Base-by-base conservation (phyloP, 2,797 vertebrate species). In the Enteromius fasciolatus region DNA sequence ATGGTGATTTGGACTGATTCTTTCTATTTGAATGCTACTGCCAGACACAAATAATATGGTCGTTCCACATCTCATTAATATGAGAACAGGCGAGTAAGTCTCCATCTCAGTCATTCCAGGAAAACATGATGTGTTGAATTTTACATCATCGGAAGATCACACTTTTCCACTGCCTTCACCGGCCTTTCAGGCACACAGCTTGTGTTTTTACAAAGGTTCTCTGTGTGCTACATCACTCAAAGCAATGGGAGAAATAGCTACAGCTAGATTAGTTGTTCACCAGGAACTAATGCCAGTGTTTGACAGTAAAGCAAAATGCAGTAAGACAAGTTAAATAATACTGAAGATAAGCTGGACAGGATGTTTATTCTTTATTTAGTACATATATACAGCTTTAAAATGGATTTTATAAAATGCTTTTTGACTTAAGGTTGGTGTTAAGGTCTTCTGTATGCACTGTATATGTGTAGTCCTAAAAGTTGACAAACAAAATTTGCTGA, bases 51-150 rank as follows among this genome's bases (percentile, higher is more conserved):
- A 77, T 87, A 61, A 87, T 48, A 82, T 72, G 84, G 28, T 83
- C 87, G 78, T 86, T 52, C 44, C 82, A 89, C 83, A 41, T 76
- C 88, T 90, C 91, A 87, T 90, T 89, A 88, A 86, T 82, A 39
- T 67, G 82, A 76, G 44, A 67, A 84, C 86, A 81, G 88, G 80
- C 87, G 77, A 75, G 73, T 84, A 86, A 33, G 52, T 68, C 67
- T 68, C 80, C 61, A 44, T 7, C 85, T 86, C 54, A 31, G 41
- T 46, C 75, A 48, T 86, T 92, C 91, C 92, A 92, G 90, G 91
- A 93, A 91, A 92, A 92, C 88, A 88, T 90, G 87, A 91, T 88
- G 89, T 84, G 87, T 81, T 89, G 89, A 90, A 90, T 86, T 61
- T 48, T 81, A 85, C 81, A 69, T 87, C 86, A 77, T 90, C 83